A percentile compares a stretch with the other conserved stretches of the same genome.
These are phyloP conservation scores for Sclerodermus sp. DNA, from an alignment of 2,888 invertebrate genomes.

Conservation along the genomic window DNA sequence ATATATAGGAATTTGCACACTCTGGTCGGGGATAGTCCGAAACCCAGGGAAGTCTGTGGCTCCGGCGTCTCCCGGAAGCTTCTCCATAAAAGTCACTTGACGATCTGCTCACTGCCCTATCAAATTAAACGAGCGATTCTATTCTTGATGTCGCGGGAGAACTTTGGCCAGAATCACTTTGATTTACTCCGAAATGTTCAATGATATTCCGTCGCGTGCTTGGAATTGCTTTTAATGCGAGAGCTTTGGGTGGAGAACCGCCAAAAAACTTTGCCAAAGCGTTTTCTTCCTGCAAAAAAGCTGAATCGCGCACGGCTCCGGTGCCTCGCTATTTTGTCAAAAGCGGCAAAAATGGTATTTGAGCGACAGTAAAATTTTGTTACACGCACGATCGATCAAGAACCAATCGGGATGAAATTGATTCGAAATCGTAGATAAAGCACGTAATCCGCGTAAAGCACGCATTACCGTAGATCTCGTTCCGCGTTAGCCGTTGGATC, in stretches of 20 bases:
- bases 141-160: not conserved
- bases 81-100: constrained; percentile 18
- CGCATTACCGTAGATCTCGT: not conserved
- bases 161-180: not conserved
- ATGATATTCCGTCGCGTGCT: too few relatives aligned
- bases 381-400: not conserved
- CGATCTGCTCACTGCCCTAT: constrained; percentile 20
- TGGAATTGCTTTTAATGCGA: too few relatives aligned
- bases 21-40: not conserved
- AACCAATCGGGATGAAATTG: too few relatives aligned
- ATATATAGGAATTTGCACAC: not conserved
- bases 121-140: constrained; percentile 25
- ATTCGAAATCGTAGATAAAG: not conserved
- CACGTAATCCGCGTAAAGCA: constrained; percentile 13
- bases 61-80: constrained; percentile 20
- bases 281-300: too few relatives aligned
- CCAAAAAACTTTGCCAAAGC: too few relatives aligned
- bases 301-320: too few relatives aligned
- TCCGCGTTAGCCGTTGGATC: constrained; percentile 2
- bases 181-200: constrained; percentile 5
- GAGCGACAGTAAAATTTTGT: constrained; percentile 7
- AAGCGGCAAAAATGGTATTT: not conserved
- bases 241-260: too few relatives aligned
- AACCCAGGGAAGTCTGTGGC: not conserved
- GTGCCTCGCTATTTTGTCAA: too few relatives aligned